These are phyloP conservation scores for Branchinecta lindahli DNA, from an alignment of 1,140 invertebrate genomes.

Conservation along the genomic window DNA sequence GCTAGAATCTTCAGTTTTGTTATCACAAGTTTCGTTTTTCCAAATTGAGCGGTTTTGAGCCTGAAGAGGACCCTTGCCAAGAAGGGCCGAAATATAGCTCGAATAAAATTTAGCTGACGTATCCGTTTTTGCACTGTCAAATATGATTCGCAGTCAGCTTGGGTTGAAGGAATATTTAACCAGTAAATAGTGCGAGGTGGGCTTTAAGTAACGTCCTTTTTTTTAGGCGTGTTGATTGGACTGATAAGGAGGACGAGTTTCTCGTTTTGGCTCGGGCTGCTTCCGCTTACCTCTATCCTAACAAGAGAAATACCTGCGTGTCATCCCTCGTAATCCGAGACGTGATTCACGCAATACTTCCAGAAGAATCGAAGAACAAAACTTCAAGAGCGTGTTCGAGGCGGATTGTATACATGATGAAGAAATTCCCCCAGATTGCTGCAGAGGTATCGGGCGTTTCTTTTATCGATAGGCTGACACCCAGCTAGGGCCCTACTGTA, in stretches of 20 bases:
- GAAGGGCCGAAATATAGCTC: too few species aligned
- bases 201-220: too few species aligned
- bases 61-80: too few species aligned
- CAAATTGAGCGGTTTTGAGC: too few species aligned
- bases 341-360: conserved; percentile 39
- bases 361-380: conserved; percentile 41
- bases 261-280: conserved; percentile 51
- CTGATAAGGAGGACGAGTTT: conserved; percentile 42
- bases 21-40: too few species aligned
- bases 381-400: conserved; percentile 50
- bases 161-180: too few species aligned
- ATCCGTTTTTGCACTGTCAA: too few species aligned
- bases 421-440: conserved; percentile 28
- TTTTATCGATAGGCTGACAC: background rate
- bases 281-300: conserved; percentile 43
- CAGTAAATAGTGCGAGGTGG: too few species aligned
- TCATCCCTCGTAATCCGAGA: conserved; percentile 41
- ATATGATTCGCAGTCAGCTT: too few species aligned
- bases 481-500: too few species aligned
- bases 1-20: too few species aligned
- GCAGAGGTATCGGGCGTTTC: background rate
- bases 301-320: conserved; percentile 34
- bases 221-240: conserved; percentile 37
- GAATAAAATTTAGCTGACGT: too few species aligned
- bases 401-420: conserved; percentile 44